Evolutionary conservation across 2,888 invertebrate genomes (phyloP).

Genomic region (Dicyrtomina minuta): DNA sequence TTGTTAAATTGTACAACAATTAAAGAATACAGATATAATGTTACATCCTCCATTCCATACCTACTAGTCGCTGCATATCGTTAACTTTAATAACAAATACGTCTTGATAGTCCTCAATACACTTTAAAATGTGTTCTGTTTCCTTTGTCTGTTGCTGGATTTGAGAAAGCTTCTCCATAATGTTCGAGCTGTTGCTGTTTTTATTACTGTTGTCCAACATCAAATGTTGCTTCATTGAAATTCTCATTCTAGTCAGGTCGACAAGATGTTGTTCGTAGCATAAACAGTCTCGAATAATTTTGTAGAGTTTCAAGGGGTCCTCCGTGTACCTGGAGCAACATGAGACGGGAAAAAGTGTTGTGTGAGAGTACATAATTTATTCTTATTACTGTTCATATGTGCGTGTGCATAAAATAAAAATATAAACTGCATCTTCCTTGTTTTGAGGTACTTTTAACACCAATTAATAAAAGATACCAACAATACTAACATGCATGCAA

Average conservation of each 20-base stretch:
- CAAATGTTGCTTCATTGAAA: no score
- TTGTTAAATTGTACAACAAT: no score
- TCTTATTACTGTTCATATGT: no score
- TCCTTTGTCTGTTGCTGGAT: constrained; percentile 70
- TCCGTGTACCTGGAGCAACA: constrained; percentile 66
- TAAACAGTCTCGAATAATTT: constrained; percentile 74
- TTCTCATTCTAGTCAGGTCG: no score
- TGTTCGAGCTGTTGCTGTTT: constrained; percentile 56
- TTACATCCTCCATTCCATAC: constrained; percentile 57
- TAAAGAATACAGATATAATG: no score
- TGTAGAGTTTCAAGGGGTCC: constrained; percentile 73
- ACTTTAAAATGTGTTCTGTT: constrained; percentile 71
- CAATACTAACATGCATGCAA: no score
- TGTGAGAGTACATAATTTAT: no score
- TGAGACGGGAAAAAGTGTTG: no score
- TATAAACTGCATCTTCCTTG: no score
- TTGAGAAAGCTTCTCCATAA: constrained; percentile 68
- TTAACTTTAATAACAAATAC: constrained; percentile 83
- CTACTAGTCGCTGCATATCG: constrained; percentile 76
- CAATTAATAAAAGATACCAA: no score
- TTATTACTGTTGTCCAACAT: no score
- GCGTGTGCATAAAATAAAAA: constrained; percentile 37
- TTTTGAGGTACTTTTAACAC: no score
- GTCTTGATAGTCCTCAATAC: constrained; percentile 80
- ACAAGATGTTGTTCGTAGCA: constrained; percentile 74